Conservation (phyloP, 2,113 vertebrate genomes). For the Dissostichus mawsoni region DNA sequence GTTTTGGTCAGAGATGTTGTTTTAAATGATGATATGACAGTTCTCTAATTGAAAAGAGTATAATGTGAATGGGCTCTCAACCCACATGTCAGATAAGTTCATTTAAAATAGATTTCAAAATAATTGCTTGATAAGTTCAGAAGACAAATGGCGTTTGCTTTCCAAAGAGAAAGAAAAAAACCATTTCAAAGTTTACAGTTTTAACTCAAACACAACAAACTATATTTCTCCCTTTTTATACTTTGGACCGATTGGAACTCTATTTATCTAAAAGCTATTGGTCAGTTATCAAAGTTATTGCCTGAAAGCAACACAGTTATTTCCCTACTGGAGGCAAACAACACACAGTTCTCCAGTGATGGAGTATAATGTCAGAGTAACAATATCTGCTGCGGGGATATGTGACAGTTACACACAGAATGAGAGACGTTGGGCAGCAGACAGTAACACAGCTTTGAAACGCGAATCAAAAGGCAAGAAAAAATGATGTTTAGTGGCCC, state of each 20-base stretch:
- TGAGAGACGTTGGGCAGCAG: constrained; percentile 13
- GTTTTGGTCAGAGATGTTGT: background rate
- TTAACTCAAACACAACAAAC: background rate
- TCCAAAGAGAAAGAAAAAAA: background rate
- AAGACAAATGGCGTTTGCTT: background rate
- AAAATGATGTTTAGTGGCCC: constrained; percentile 29
- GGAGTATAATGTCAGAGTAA: constrained; percentile 24
- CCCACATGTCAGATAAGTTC: background rate
- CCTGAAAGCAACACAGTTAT: constrained; percentile 34
- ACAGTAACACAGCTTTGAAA: constrained; percentile 14
- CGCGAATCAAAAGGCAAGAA: constrained; percentile 31
- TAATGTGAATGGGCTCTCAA: too few species aligned
- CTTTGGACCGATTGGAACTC: constrained; percentile 11
- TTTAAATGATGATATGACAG: background rate
- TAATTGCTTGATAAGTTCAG: background rate
- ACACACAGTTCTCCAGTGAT: background rate
- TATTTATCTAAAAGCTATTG: background rate
- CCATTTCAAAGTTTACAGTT: background rate
- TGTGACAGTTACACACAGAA: constrained; percentile 17
- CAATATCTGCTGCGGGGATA: constrained; percentile 10
- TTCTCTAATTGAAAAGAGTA: background rate
- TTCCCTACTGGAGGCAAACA: constrained; percentile 35
- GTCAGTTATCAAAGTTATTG: constrained; percentile 37
- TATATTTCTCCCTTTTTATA: background rate
- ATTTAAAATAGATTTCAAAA: background rate